Conservation (phyloP, 2,888 invertebrate species). For the Caprella mutica region DNA sequence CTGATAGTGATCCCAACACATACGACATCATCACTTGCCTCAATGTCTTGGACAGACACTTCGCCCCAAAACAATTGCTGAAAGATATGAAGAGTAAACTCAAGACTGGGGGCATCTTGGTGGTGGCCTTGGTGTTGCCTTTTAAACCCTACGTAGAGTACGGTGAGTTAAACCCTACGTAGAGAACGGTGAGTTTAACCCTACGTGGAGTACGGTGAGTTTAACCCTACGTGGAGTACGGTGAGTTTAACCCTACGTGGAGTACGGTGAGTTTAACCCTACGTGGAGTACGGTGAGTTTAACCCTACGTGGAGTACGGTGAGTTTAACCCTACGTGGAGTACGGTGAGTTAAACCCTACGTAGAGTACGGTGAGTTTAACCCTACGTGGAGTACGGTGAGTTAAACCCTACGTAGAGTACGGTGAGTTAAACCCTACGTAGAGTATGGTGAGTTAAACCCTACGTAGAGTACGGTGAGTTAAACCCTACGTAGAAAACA, state of each 20-base stretch:
- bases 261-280: background rate
- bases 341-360: background rate
- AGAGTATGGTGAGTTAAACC: background rate
- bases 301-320: background rate
- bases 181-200: background rate
- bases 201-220: background rate
- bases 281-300: background rate
- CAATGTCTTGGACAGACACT: slow-evolving; percentile 88
- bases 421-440: background rate
- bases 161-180: slow-evolving; percentile 46
- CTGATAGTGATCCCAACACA: slow-evolving; percentile 41
- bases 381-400: background rate
- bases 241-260: background rate
- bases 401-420: background rate
- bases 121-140: slow-evolving; percentile 87
- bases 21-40: slow-evolving; percentile 70
- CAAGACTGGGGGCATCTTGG: slow-evolving; percentile 57
- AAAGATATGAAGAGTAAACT: slow-evolving; percentile 59
- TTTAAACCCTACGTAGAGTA: slow-evolving; percentile 88
- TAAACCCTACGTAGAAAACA: no score
- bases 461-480: background rate
- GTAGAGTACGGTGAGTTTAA: background rate
- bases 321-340: background rate
- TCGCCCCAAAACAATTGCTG: slow-evolving; percentile 66
- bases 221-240: background rate